Evolutionary conservation across 2,797 vertebrate genomes (phyloP), one percentile per base, ranked within the genome.

Genomic region (Aldrovandia affinis): DNA sequence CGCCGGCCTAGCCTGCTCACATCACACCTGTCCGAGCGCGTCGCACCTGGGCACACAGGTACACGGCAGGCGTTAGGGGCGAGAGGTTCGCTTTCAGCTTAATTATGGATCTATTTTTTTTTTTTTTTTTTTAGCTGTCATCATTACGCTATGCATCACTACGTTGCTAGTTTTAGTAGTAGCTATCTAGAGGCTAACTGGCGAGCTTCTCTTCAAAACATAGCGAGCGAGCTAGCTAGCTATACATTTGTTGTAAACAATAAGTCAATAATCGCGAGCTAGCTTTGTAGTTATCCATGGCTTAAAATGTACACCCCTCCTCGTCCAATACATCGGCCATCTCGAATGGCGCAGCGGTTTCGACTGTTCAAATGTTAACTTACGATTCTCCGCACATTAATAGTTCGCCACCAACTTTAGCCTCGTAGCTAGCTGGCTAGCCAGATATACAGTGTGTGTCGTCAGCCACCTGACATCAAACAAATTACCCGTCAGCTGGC

Each of bases 11-110:
- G 20, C 8, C 25, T n/a, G 55, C 33, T 57, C 84, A 68, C 70
- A 36, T 81, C 54, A 59, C 68, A 42, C 47, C 73, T 61, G 30
- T 47, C 81, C 57, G 61, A 42, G 78, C 70, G 44, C 44, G 20
- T 10, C 0, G 14, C 55, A 77, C 39, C 73, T 77, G 20, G 20
- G 39, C 42, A 77, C 10, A 39, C 20, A 77, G 9, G 18, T 20
- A 36, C 4, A 68, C 9, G 14, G 3, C 15, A 73, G 68, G 36
- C 36, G 18, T 33, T 36, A 73, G 1, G 5, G 15, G 30, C 15
- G 33, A 28, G 54, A 59, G 25, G 22, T 25, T 59, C n/a, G 30
- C 30, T 68, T 68, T 33, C n/a, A 68, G 28, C 63, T 33, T 8
- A 52, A 14, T 52, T 52, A 52, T 14, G 14, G 50, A 2, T 33